Conservation (phyloP, 2,888 invertebrate species). For the Microctonus aethiopoides region DNA sequence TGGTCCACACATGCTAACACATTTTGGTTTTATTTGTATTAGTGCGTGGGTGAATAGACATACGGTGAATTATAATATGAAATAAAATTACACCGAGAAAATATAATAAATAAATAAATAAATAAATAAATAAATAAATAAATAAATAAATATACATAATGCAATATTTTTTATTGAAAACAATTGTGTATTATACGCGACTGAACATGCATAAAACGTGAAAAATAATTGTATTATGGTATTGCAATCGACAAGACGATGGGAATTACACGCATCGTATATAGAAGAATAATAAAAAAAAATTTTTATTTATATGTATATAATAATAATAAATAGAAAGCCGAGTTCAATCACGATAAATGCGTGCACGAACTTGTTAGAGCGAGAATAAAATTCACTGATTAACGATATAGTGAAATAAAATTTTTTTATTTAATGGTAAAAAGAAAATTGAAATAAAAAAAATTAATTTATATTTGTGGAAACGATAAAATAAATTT, state of each 20-base stretch:
- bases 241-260: slow-evolving; percentile 34
- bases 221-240: slow-evolving; percentile 27
- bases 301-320: too few species aligned
- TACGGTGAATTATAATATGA: background rate
- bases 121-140: background rate
- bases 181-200: background rate
- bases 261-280: slow-evolving; percentile 28
- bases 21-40: background rate
- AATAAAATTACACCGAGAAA: background rate
- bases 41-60: background rate
- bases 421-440: background rate
- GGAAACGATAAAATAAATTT: background rate
- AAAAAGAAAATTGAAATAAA: background rate
- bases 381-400: slow-evolving; percentile 8
- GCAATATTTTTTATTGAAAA: background rate
- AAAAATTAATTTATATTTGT: background rate
- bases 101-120: background rate
- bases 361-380: slow-evolving; percentile 18
- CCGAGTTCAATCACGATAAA: slow-evolving; percentile 40
- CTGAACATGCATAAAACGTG: background rate
- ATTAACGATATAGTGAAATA: background rate
- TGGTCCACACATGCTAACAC: slow-evolving; percentile 22
- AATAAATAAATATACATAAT: too few species aligned
- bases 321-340: slow-evolving; percentile 34
- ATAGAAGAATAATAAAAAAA: background rate